Conservation (phyloP, 2,113 vertebrate species). For the Heptranchias perlo region DNA sequence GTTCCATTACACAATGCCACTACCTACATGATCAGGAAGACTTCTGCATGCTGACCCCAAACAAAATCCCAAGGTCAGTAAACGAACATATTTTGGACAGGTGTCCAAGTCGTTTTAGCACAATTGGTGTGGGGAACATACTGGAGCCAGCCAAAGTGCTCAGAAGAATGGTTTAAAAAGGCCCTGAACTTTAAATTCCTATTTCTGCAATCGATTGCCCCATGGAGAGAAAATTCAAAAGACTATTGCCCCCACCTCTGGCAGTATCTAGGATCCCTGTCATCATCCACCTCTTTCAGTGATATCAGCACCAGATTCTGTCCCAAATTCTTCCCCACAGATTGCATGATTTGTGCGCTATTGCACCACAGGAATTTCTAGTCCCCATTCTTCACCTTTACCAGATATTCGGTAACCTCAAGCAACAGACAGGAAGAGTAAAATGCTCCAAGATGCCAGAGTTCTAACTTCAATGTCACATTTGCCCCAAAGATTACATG, state of each 20-base stretch:
- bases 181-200: not conserved
- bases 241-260: not conserved
- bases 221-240: not conserved
- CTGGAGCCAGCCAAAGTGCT: not conserved
- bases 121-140: not conserved
- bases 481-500: not conserved
- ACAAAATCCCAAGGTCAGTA: not conserved
- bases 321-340: not conserved
- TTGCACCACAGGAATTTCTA: not conserved
- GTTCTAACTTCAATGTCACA: not conserved
- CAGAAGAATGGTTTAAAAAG: not conserved
- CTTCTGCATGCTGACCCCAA: not conserved
- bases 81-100: not conserved
- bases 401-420: not conserved
- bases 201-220: not conserved
- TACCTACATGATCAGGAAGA: not conserved
- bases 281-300: not conserved
- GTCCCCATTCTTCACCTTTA: not conserved
- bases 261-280: not conserved
- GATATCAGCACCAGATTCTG: not conserved
- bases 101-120: not conserved
- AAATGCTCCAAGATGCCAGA: not conserved
- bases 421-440: not conserved
- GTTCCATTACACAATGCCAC: not conserved
- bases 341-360: not conserved